Conservation (phyloP, 2,888 invertebrate genomes). For the Boloria euphrosyne region DNA sequence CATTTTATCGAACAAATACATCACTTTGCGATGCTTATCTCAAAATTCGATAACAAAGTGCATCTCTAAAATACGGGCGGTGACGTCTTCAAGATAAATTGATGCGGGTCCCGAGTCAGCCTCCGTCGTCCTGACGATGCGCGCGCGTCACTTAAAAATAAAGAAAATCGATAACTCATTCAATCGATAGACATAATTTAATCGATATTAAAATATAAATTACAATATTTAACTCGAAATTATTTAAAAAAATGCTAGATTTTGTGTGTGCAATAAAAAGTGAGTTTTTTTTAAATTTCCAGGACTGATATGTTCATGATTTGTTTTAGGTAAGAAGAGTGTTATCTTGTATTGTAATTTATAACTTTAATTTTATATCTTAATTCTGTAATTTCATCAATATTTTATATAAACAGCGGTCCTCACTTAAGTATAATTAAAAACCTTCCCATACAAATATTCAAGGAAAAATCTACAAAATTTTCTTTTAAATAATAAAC, state of each 20-base stretch:
- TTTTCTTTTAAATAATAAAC: too few species aligned
- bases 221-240: background rate
- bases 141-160: conserved; percentile 46
- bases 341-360: background rate
- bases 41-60: conserved; percentile 41
- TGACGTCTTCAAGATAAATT: conserved; percentile 53
- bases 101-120: conserved; percentile 53
- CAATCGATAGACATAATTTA: conserved; percentile 46
- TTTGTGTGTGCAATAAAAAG: background rate
- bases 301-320: conserved; percentile 14
- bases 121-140: conserved; percentile 53
- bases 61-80: conserved; percentile 47
- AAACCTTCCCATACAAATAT: too few species aligned
- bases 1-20: background rate
- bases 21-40: conserved; percentile 17
- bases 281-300: background rate
- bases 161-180: conserved; percentile 42
- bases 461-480: too few species aligned
- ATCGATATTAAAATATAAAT: conserved; percentile 39
- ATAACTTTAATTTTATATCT: too few species aligned
- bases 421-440: too few species aligned
- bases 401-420: too few species aligned
- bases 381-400: too few species aligned
- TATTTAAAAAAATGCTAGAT: conserved; percentile 2
- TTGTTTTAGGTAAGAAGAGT: conserved; percentile 6